Percentiles rank a stretch among this genome's conserved stretches.
These are phyloP conservation scores for Campylomormyrus tamandua DNA, from an alignment of 2,113 vertebrate genomes.

Conservation along the genomic window DNA sequence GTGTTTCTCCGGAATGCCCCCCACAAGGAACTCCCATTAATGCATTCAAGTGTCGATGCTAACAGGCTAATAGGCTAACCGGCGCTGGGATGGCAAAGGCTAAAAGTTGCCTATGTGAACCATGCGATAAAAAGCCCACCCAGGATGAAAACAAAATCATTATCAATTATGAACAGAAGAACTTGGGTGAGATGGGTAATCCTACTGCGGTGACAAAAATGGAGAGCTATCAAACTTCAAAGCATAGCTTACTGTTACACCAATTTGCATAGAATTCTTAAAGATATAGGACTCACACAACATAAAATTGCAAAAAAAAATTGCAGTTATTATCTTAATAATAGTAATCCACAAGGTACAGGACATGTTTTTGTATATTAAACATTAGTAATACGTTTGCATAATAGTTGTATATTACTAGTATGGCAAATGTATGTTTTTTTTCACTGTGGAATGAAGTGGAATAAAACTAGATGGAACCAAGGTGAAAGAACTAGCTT, in stretches of 20 bases:
- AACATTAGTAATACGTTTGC: not conserved
- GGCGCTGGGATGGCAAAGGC: slow-evolving; percentile 30
- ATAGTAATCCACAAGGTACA: not conserved
- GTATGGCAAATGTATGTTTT: not conserved
- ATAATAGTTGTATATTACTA: not conserved
- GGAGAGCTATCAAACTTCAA: not conserved
- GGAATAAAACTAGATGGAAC: not conserved
- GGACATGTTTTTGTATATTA: not conserved
- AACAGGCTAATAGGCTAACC: slow-evolving; percentile 44
- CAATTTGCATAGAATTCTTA: not conserved
- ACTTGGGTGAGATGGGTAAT: not conserved
- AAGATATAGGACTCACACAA: not conserved
- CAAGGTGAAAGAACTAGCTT: not conserved
- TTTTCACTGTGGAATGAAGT: not conserved
- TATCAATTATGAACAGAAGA: not conserved
- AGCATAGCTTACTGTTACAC: not conserved
- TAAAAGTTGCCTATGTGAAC: slow-evolving; percentile 28
- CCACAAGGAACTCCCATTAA: slow-evolving; percentile 39
- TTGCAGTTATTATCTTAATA: not conserved
- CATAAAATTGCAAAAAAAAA: not conserved
- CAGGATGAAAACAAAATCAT: slow-evolving; percentile 22
- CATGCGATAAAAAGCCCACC: slow-evolving; percentile 38
- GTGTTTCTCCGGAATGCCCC: slow-evolving; percentile 36
- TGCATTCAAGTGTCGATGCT: slow-evolving; percentile 40
- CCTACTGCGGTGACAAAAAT: not conserved